Evolutionary conservation across 2,888 invertebrate species (phyloP), one percentile per base, ranked within the genome.

Genomic region (Ophion ventricosus): DNA sequence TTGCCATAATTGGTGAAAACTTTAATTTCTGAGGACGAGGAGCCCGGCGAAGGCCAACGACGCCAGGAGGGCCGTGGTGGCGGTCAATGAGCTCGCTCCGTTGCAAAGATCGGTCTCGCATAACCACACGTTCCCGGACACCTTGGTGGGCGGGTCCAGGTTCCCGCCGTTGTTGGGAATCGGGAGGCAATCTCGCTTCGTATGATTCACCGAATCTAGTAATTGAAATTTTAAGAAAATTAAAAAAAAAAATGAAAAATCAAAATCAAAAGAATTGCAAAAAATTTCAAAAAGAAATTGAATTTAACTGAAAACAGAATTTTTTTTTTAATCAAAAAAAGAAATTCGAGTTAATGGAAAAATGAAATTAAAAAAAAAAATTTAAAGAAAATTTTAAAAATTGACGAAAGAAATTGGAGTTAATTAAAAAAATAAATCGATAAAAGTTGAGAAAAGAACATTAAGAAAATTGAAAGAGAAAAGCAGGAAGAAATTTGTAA

Each of bases 31-130:
- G 49, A 61, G 1, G 0, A 26, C 26, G 1, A 63, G 26, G 7
- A 63, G 2, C 10, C 25, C 23, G n/a, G 40, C 20, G 25, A 63
- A 11, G 7, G 20, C 14, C 63, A 74, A 20, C 23, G 35, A 11
- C 23, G 56, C 26, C 26, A 29, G n/a, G 4, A 70, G 26, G 59
- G 25, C 17, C 17, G 43, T 17, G 43, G 43, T 61, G 26, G 40
- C 40, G 49, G 49, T 49, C 1, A 49, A 49, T 23, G 75, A 40
- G 40, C 23, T 57, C 10, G 75, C 66, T 64, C 75, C 75, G 56
- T 66, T 76, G 75, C 75, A 76, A 17, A 56, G 17, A 57, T 66
- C 75, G 23, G 54, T 66, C 0, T 56, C 25, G 66, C 64, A 56
- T 4, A 11, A 40, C 17, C 5, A 23, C 11, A 14, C 4, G 1